Percentiles rank a stretch among this genome's conserved stretches.
Evolutionary conservation across 2,888 invertebrate species (phyloP).

Genomic region (Andrena bucephala): DNA sequence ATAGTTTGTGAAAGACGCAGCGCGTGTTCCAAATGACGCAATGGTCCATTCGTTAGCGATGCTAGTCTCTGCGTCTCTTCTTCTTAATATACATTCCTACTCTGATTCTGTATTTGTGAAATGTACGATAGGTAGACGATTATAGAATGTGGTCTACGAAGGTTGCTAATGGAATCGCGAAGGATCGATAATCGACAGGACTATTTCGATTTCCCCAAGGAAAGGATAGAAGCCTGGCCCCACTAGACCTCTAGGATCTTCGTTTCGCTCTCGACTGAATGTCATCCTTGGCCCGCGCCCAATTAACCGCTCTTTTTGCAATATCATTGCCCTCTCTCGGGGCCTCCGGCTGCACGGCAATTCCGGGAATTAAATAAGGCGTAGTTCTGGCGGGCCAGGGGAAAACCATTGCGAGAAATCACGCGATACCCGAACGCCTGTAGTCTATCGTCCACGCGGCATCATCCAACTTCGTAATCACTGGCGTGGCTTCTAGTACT

Average conservation of each 20-base stretch:
- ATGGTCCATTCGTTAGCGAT: not conserved
- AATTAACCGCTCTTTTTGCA: constrained; percentile 65
- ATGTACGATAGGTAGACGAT: too few relatives aligned
- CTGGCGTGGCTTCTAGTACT: too few relatives aligned
- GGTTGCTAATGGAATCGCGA: too few relatives aligned
- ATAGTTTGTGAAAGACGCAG: not conserved
- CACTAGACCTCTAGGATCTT: constrained; percentile 44
- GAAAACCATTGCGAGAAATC: constrained; percentile 23
- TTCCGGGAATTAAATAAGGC: constrained; percentile 50
- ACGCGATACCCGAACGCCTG: not conserved
- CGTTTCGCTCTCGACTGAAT: constrained; percentile 44
- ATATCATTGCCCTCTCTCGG: constrained; percentile 46
- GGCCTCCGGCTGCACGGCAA: not conserved
- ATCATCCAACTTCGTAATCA: not conserved
- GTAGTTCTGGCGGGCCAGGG: constrained; percentile 35
- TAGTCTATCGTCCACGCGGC: not conserved
- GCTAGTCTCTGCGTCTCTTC: too few relatives aligned
- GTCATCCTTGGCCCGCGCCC: constrained; percentile 62
- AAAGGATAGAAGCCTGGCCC: not conserved
- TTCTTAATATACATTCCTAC: too few relatives aligned
- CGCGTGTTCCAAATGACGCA: not conserved
- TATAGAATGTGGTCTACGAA: too few relatives aligned
- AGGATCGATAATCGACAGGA: not conserved
- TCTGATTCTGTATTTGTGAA: too few relatives aligned
- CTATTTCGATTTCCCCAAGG: not conserved